Evolutionary conservation across 2,113 vertebrate species (phyloP), one percentile per base, ranked within the genome.

Genomic region (Larimichthys crocea): DNA sequence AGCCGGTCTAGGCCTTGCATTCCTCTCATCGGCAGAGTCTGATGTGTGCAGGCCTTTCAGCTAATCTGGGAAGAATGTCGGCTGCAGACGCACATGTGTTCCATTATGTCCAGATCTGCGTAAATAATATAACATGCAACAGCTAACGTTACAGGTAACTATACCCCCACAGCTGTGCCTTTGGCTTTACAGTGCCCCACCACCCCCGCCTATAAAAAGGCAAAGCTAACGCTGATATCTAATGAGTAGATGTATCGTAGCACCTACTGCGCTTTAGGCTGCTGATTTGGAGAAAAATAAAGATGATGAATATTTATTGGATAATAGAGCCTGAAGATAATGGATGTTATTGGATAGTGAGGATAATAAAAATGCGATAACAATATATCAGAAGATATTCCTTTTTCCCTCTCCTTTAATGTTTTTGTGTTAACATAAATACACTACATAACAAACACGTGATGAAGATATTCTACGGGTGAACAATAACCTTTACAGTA

Each of bases 131-230:
- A 92, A 93, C 89, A 89, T 86, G 90, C 82, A 87, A 85, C 87
- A 89, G 92, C 93, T 94, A 90, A 87, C 82, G 79, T 94, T 94
- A 90, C 93, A 93, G 92, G 92, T 93, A 93, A 93, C 92, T 79
- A 63, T 90, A 93, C 81, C 90, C 90, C 83, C 77, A 84, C 92
- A 93, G 92, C 93, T 94, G 92, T 80, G 88, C 79, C 77, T 72
- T n/a, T 22, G 91, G 90, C 89, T 93, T 91, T 86, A 83, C 90
- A 86, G 86, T 73, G 83, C 84, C 70, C 74, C 76, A 17, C 60
- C 74, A 46, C 29, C 62, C 82, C 48, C 22, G 66, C 79, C 81
- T 83, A 88, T 91, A 92, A 92, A 91, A 92, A 82, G 65, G 31
- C 70, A 67, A 81, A 82, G 83, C 72, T 74, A 78, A 10, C 40